phyloP scores from a whole-genome alignment of 2,888 invertebrate genomes.

The Mythimna loreyi region DNA sequence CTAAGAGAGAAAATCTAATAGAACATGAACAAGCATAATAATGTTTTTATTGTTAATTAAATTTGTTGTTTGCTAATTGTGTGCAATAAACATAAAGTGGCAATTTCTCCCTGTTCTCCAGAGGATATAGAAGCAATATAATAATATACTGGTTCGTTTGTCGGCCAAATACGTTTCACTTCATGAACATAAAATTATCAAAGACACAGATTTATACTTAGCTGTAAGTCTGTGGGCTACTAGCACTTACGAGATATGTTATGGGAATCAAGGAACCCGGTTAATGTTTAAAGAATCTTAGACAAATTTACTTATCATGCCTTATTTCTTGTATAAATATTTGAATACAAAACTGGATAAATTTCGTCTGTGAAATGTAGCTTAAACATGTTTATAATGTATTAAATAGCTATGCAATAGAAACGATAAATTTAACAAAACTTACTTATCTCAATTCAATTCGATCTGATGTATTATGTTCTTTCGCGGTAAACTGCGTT shows the following conservation, averaged over 20 bases:
- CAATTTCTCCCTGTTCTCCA: slow-evolving; percentile 1
- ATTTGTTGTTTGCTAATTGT: not conserved
- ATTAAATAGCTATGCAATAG: no score
- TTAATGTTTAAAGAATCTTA: not conserved
- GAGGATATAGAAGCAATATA: slow-evolving; percentile 9
- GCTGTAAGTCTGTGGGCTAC: slow-evolving; percentile 24
- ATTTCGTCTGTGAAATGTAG: not conserved
- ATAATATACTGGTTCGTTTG: slow-evolving; percentile 4
- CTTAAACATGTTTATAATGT: no score
- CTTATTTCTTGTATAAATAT: not conserved
- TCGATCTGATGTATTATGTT: no score
- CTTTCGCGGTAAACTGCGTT: no score
- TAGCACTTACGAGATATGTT: slow-evolving; percentile 1
- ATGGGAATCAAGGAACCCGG: slow-evolving; percentile 12
- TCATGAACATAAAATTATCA: slow-evolving; percentile 28
- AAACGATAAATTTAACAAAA: no score
- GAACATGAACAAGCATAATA: not conserved
- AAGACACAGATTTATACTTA: slow-evolving; percentile 17
- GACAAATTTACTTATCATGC: not conserved
- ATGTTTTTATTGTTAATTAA: slow-evolving; percentile 3
- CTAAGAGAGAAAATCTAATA: slow-evolving; percentile 1
- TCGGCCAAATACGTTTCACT: slow-evolving; percentile 25
- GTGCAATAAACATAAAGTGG: not conserved
- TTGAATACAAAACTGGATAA: not conserved
- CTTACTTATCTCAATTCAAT: no score